Base-by-base conservation (phyloP, 2,113 vertebrate species). In the Rafetus swinhoei region DNA sequence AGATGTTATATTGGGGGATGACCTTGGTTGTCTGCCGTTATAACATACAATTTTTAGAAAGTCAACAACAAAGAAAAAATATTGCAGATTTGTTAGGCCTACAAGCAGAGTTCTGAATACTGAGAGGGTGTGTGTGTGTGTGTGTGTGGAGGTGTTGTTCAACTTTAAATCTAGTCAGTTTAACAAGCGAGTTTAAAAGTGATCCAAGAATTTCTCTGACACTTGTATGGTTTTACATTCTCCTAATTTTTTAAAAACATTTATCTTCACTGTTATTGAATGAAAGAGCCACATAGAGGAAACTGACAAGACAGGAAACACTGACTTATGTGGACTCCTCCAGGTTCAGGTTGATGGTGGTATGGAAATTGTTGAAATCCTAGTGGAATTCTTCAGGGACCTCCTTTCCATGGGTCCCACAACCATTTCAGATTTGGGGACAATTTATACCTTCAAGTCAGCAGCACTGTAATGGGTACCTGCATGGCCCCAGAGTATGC, bases 21-120 rank as follows among this genome's bases (percentile, higher is more conserved):
- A 95, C 91, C 92, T 96, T 95, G 90, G 95, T 54, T 82, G 35
- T 82, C 62, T 82, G n/a, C 55, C 32, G n/a, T 89, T 83, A 79
- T 81, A 91, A 95, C 32, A 19, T 82, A 81, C 54, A 81, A 60
- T 90, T 89, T n/a, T 89, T 83, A 89, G 81, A 89, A 89, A 77
- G 27, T 25, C 13, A 53, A 69, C 55, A 35, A 88, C 9, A 93
- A 94, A 90, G 72, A 93, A 59, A 25, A 57, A 84, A 93, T 80
- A 11, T 25, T 88, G 89, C 87, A 65, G 85, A 89, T n/a, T 81
- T 45, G 5, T 45, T 25, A 25, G 22, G n/a, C 87, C 82, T 89
- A 6, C 84, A 45, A 19, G 15, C 52, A 84, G 72, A 79, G 50
- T 77, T 93, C 89, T 93, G 76, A 93, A 93, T 93, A 35, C 82